A percentile compares a stretch with the other conserved stretches of the same genome.
These are phyloP conservation scores for Sebastes baramenuke DNA, from an alignment of 2,797 vertebrate species.

Conservation along the genomic window DNA sequence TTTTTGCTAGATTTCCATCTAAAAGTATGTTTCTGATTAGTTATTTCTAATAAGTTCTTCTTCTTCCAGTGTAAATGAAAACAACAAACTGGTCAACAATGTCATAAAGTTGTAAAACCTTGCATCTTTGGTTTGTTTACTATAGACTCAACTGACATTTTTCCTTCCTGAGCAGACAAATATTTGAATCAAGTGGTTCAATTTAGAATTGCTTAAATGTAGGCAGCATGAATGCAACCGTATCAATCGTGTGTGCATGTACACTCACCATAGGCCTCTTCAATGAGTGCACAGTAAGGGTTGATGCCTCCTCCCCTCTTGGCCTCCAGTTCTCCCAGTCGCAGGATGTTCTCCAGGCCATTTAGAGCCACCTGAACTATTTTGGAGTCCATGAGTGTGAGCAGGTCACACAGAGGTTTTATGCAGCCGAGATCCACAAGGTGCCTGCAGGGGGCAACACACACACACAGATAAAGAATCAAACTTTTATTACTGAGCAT, in stretches of 20 bases:
- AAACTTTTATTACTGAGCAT: not conserved
- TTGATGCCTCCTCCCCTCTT: constrained; percentile 95
- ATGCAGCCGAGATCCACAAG: constrained; percentile 96
- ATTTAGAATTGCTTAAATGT: not conserved
- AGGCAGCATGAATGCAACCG: not conserved
- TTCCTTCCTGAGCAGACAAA: not conserved
- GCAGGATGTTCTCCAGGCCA: constrained; percentile 95
- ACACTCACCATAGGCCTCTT: constrained; percentile 93
- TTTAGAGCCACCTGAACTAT: constrained; percentile 97
- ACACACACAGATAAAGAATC: not conserved
- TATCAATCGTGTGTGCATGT: not conserved
- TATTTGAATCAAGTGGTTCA: not conserved
- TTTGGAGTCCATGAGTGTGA: constrained; percentile 98
- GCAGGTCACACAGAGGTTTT: constrained; percentile 96
- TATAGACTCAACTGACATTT: not conserved
- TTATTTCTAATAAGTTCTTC: not conserved
- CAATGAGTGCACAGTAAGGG: constrained; percentile 95
- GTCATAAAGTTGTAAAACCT: not conserved
- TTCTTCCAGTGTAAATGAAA: not conserved
- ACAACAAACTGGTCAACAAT: not conserved
- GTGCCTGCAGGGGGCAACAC: constrained; percentile 81
- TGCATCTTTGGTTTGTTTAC: not conserved
- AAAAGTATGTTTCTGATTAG: not conserved
- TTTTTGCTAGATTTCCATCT: not conserved
- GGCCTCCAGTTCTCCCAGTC: constrained; percentile 95